Evolutionary conservation across 2,888 invertebrate species (phyloP).

Genomic region (Mythimna impura): DNA sequence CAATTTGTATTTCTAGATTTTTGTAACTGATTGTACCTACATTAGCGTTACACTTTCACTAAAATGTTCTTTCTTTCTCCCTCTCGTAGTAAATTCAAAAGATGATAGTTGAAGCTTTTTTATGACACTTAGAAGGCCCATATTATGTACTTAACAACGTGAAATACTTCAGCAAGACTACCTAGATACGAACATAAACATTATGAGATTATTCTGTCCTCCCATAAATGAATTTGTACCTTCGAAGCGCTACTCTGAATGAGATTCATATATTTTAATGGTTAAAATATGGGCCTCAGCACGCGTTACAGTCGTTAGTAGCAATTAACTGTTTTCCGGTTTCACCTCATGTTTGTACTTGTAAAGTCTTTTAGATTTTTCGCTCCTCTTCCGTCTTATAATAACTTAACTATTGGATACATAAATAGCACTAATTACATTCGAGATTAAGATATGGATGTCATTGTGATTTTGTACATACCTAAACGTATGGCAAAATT

Average conservation of each 20-base stretch:
- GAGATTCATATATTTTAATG: constrained; percentile 53
- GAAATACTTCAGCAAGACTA: constrained; percentile 37
- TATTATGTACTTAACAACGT: constrained; percentile 45
- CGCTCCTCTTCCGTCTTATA: constrained; percentile 63
- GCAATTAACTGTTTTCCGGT: constrained; percentile 45
- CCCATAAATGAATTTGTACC: constrained; percentile 43
- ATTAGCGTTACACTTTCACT: constrained; percentile 4
- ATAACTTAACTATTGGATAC: constrained; percentile 77
- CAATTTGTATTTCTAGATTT: constrained; percentile 10
- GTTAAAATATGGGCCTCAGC: constrained; percentile 40
- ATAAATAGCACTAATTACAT: constrained; percentile 80
- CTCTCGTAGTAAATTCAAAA: constrained; percentile 12
- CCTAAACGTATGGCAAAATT: constrained; percentile 65
- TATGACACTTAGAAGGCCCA: constrained; percentile 33
- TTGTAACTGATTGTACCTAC: constrained; percentile 23
- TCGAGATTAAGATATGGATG: constrained; percentile 72
- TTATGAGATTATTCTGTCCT: constrained; percentile 45
- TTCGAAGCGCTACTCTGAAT: constrained; percentile 41
- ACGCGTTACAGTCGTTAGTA: constrained; percentile 40
- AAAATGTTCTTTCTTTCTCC: not conserved
- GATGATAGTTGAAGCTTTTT: not conserved
- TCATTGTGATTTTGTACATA: constrained; percentile 68
- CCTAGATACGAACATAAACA: constrained; percentile 29
- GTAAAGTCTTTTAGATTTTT: constrained; percentile 73
- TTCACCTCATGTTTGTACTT: constrained; percentile 76